Conservation (phyloP, 2,113 vertebrate species). For the Corythoichthys intestinalis region DNA sequence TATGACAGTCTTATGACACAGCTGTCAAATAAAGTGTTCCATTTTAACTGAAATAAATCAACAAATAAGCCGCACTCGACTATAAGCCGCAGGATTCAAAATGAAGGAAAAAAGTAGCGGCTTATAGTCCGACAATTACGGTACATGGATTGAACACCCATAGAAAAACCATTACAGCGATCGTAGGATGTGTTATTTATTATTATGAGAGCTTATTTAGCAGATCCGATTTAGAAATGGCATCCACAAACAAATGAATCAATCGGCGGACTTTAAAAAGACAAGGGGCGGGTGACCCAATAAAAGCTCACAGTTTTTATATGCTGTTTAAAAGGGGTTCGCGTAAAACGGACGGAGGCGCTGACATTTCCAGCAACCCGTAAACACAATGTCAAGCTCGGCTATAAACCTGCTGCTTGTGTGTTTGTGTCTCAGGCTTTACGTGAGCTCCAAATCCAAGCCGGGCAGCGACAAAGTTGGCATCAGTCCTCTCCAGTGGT, state of each 20-base stretch:
- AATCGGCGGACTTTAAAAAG: not conserved
- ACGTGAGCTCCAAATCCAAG: constrained; percentile 80
- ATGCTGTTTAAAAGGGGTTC: not conserved
- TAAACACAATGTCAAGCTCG: not conserved
- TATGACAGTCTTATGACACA: too few relatives aligned
- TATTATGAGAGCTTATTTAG: not conserved
- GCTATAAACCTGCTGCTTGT: not conserved
- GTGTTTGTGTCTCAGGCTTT: constrained; percentile 77
- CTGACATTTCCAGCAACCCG: not conserved
- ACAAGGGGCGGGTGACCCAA: not conserved
- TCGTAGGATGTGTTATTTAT: too few relatives aligned
- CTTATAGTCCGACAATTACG: too few relatives aligned
- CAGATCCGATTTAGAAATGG: not conserved
- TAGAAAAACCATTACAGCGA: too few relatives aligned
- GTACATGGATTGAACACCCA: too few relatives aligned
- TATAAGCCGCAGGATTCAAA: too few relatives aligned
- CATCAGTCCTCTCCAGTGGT: constrained; percentile 88
- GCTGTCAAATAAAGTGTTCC: too few relatives aligned
- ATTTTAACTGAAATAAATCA: too few relatives aligned
- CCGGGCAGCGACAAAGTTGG: constrained; percentile 55
- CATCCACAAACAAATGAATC: not conserved
- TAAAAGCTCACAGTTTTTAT: not conserved
- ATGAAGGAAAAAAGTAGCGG: too few relatives aligned
- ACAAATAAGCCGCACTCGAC: too few relatives aligned
- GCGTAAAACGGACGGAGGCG: not conserved